These are phyloP conservation scores for Epizoanthus illoricatus DNA, from an alignment of 92 coral and sea anemone species.

Conservation along the genomic window DNA sequence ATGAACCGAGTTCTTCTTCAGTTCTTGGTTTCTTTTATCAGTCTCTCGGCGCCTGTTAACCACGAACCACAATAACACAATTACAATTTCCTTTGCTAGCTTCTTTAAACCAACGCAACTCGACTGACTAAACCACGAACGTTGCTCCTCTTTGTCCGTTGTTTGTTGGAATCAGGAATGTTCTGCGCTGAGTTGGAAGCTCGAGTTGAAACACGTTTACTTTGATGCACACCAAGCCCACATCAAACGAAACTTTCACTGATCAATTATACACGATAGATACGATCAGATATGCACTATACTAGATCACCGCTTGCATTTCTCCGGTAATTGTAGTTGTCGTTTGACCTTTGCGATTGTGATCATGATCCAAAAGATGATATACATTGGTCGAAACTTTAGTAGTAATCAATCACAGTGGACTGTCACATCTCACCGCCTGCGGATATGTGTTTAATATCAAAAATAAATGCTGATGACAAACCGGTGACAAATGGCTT, in stretches of 20 bases:
- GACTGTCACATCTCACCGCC: neutral
- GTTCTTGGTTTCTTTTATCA: too few relatives aligned
- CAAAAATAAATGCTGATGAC: neutral
- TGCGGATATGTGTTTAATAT: neutral
- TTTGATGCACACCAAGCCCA: neutral
- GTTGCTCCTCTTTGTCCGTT: neutral
- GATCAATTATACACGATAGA: neutral
- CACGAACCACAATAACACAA: neutral
- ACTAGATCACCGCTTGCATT: neutral
- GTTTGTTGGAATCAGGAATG: neutral
- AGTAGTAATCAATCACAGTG: neutral
- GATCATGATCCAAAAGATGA: neutral
- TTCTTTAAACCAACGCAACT: neutral
- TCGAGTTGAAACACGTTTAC: too few relatives aligned
- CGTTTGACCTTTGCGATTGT: constrained; percentile 14
- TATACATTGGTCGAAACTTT: neutral
- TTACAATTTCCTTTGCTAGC: neutral
- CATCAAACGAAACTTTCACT: neutral
- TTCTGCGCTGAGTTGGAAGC: too few relatives aligned
- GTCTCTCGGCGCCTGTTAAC: neutral
- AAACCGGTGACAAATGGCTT: neutral
- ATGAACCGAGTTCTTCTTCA: too few relatives aligned
- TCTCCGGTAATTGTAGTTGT: constrained; percentile 7
- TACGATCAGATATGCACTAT: constrained; percentile 12
- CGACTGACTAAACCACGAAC: neutral